phyloP scores from a whole-genome alignment of 1,140 invertebrate genomes.

The Lasaia peninsularis region DNA sequence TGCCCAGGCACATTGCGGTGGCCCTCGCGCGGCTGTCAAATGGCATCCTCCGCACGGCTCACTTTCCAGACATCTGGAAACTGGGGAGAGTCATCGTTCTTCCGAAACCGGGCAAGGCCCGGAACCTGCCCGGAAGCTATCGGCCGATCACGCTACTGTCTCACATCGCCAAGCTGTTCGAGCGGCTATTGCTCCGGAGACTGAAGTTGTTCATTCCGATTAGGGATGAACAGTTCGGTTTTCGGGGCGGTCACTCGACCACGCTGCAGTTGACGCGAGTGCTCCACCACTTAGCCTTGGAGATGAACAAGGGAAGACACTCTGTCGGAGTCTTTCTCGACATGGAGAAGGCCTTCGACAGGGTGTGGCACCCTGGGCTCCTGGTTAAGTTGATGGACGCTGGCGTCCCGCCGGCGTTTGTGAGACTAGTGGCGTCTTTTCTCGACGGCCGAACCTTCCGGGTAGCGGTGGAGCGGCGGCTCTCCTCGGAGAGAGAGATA shows the following conservation, averaged over 20 bases:
- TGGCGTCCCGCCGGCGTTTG: not conserved
- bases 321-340: not conserved
- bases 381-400: not conserved
- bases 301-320: not conserved
- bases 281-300: not conserved
- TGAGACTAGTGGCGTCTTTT: not conserved
- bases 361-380: not conserved
- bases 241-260: not conserved
- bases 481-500: no score
- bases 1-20: no score
- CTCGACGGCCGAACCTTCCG: not conserved
- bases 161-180: not conserved
- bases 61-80: constrained; percentile 15
- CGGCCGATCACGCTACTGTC: not conserved
- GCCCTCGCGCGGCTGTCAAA: no score
- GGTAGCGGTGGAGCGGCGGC: not conserved
- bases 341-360: not conserved
- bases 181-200: not conserved
- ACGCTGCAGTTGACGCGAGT: not conserved
- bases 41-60: constrained; percentile 5
- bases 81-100: not conserved
- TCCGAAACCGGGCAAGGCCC: constrained; percentile 7
- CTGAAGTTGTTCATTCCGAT: not conserved
- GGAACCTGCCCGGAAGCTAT: not conserved
- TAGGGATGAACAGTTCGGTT: not conserved